Evolutionary conservation across 2,888 invertebrate species (phyloP).

Genomic region (Chrysina gloriosa): DNA sequence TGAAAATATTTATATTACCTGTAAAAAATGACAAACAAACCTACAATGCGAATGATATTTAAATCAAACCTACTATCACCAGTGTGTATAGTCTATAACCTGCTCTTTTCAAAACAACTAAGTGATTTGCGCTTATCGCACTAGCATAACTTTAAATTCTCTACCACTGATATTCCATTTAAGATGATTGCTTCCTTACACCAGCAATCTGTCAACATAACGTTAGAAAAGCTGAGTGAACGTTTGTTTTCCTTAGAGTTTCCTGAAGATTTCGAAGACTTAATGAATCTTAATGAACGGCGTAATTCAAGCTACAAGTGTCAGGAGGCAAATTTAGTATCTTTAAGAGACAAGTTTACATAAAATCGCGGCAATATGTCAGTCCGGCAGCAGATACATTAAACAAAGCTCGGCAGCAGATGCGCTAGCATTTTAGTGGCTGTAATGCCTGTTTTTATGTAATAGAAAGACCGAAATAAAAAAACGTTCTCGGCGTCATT

Average conservation of each 20-base stretch:
- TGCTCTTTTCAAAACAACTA: too few species aligned
- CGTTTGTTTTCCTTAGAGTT: neutral
- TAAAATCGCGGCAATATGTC: neutral
- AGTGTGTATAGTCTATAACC: too few species aligned
- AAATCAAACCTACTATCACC: too few species aligned
- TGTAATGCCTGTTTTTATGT: too few species aligned
- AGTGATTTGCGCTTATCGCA: too few species aligned
- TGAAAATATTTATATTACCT: too few species aligned
- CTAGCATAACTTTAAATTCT: neutral
- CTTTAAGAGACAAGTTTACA: neutral
- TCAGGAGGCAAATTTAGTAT: neutral
- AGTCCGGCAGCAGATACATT: neutral
- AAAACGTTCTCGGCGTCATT: neutral
- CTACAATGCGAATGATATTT: too few species aligned
- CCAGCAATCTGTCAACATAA: neutral
- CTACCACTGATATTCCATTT: neutral
- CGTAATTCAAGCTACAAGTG: constrained; percentile 1
- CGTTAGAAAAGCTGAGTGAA: neutral
- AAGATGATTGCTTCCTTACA: neutral
- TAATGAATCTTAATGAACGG: constrained; percentile 10
- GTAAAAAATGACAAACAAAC: too few species aligned
- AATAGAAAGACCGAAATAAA: too few species aligned
- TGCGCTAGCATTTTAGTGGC: neutral
- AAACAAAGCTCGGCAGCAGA: neutral
- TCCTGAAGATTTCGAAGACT: too few species aligned